Conservation (phyloP, 2,888 invertebrate species). For the Coecobrya sp. region DNA sequence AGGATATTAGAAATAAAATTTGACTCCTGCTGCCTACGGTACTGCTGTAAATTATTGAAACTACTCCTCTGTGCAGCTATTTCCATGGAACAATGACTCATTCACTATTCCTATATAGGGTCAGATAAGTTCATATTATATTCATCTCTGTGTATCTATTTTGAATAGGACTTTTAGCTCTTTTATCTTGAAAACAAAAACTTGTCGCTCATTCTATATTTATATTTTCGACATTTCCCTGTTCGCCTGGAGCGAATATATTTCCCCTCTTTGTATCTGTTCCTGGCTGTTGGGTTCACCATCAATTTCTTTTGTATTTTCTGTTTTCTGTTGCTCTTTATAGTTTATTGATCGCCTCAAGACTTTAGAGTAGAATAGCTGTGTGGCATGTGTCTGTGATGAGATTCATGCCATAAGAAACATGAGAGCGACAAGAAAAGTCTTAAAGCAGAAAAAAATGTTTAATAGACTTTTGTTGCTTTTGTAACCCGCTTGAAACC, state of each 20-base stretch:
- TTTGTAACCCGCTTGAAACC: neutral
- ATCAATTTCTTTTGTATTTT: neutral
- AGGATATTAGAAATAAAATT: too few species aligned
- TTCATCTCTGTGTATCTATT: neutral
- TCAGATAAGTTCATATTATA: too few species aligned
- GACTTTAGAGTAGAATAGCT: neutral
- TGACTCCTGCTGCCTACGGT: too few species aligned
- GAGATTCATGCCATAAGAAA: neutral
- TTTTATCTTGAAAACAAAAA: neutral
- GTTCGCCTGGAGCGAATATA: neutral
- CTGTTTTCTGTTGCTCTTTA: neutral
- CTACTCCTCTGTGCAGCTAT: too few species aligned
- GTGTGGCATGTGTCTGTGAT: neutral
- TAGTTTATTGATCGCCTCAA: conserved; percentile 3
- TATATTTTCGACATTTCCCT: neutral
- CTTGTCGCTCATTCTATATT: conserved; percentile 3
- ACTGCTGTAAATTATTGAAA: too few species aligned
- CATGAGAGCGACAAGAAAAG: neutral
- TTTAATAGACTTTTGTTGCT: neutral
- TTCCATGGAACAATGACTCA: too few species aligned
- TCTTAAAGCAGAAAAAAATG: neutral
- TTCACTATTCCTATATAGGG: too few species aligned
- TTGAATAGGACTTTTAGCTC: neutral
- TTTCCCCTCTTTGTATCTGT: neutral
- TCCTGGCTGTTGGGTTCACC: neutral